Evolutionary conservation across 2,888 invertebrate species (phyloP), one percentile per base, ranked within the genome.

Genomic region (Oegoconia quadripuncta): DNA sequence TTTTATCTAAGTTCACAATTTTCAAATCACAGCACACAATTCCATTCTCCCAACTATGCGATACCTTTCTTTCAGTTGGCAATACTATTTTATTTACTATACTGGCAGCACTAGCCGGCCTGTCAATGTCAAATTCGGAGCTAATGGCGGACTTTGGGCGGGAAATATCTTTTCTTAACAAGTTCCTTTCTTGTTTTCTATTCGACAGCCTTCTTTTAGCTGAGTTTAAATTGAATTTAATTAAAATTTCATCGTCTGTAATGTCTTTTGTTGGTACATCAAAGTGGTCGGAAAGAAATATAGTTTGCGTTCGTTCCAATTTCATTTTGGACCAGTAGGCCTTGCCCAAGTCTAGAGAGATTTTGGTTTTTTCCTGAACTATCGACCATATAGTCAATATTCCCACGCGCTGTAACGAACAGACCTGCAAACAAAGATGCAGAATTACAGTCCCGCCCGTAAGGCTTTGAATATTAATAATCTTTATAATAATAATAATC

Each of bases 281-380:
- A 14, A 79, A 53, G 34, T 76, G 52, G 2, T 82, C 65, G 7
- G 54, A 34, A 23, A 88, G 41, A 20, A 61, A 44, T 18, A 86
- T 69, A 0, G 59, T 70, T 58, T 82, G 78, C 1, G 46, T 55
- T 44, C 63, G 75, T 44, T 82, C 77, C 4, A 84, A 46, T 38
- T 64, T 77, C 39, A 80, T 64, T 68, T 68, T 80, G 0, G 87
- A 83, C 73, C 80, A 79, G 41, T 60, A 80, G 0, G 86, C 78
- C 53, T 76, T 80, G 3, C 84, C 83, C 0, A 77, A 64, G 15
- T 86, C 83, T 9, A 49, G 49, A 0, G 48, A 35, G 2, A 40
- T 50, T 49, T 64, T 67, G 0, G 52, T 42, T 50, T 67, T 84
- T 14, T 83, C 77, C 58, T 79, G 77, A 15, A 79, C 59, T 48